Conservation (phyloP, 2,113 vertebrate species). For the Thunnus maccoyii region DNA sequence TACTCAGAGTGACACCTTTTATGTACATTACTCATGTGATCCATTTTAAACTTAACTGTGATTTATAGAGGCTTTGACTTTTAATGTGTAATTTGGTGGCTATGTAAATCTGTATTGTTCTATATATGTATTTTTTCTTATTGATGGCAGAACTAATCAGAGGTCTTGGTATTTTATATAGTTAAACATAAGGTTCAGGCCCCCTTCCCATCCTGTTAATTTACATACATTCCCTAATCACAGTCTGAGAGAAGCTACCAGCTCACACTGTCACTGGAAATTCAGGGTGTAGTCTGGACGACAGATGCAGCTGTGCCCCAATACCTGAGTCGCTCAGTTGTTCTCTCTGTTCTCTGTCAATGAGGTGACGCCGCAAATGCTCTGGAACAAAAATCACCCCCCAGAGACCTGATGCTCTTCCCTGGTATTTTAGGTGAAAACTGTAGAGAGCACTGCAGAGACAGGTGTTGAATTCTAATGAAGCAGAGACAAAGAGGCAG, state of each 20-base stretch:
- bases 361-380: conserved; percentile 87
- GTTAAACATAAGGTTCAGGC: no score
- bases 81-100: no score
- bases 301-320: conserved; percentile 26
- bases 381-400: conserved; percentile 89
- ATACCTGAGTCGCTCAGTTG: conserved; percentile 47
- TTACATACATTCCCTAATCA: background rate
- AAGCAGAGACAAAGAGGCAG: conserved; percentile 62
- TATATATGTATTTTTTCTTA: no score
- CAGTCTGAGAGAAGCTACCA: background rate
- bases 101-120: no score
- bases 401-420: conserved; percentile 85
- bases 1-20: no score
- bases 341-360: conserved; percentile 73
- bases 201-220: background rate
- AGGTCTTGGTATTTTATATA: no score
- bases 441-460: conserved; percentile 76
- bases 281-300: conserved; percentile 20
- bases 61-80: no score
- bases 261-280: conserved; percentile 43
- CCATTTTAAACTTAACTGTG: no score
- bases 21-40: no score
- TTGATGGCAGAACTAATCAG: no score
- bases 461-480: conserved; percentile 89
- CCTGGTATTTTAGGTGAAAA: conserved; percentile 88